Base-by-base conservation (phyloP, 2,888 invertebrate species). In the Tenodera sinensis region DNA sequence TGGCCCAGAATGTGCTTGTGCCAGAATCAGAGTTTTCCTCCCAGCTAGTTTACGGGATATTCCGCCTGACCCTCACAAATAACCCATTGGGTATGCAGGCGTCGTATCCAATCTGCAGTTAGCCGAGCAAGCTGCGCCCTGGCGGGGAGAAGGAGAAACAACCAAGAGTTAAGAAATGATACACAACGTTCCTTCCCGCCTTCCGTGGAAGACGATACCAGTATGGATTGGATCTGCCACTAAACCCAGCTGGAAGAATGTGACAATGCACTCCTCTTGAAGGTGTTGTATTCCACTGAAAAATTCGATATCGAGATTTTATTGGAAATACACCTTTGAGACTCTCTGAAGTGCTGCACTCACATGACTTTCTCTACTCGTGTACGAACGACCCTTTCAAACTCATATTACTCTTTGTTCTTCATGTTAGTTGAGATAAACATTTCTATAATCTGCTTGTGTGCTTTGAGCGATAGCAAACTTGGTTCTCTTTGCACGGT, bases 81-180 rank as follows among this genome's bases (percentile, higher is more conserved):
- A 85, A 85, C 85, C 27, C 85, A 85, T 85, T 85, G 85, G 25
- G 85, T 85, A 85, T 85, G 85, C 85, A 47, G 47, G 85, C 85
- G 85, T 47, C 85, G 85, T 85, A 47, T 85, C 85, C 85, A 85
- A 85, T 85, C 85, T 85, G 85, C 85, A 85, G 85, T 85, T 85
- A 85, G 30, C 47, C 85, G 27, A n/a, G 28, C 85, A 42, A 84
- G 34, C 42, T 84, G n/a, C 34, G 84, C 84, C 25, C 34, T 6
- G 8, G 42, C 28, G 34, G 15, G 34, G 25, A 6, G 7, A n/a
- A n/a, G n/a, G n/a, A 71, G 54, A 6, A 34, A 42, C 3, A 84
- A 28, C 85, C 42, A 34, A 30, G 47, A 25, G 84, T 84, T 84
- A 84, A 84, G 84, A 85, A 47, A 85, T 85, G 85, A 85, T 85